Percentiles rank a stretch among this genome's conserved stretches.
Conservation (phyloP, 2,113 vertebrate species). For the Hylia prasina region DNA sequence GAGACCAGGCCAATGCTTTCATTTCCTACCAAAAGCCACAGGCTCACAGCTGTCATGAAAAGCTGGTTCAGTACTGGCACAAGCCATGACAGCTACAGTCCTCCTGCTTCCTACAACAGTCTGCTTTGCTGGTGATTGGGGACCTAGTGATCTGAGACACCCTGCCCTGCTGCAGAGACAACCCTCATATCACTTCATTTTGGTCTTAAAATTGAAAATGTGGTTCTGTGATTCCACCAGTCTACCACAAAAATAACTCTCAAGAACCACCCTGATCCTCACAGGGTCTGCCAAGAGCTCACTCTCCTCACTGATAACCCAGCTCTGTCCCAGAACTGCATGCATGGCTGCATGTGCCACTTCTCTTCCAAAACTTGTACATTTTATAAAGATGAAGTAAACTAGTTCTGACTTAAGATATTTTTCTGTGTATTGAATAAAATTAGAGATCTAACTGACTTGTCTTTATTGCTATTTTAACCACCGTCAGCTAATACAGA, state of each 20-base stretch:
- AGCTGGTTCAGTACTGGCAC: neutral
- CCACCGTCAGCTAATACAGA: neutral
- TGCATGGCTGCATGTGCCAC: accelerated
- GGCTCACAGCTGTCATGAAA: accelerated
- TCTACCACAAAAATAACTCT: neutral
- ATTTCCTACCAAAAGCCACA: neutral
- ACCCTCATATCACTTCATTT: neutral
- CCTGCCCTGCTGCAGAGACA: neutral
- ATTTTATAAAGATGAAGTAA: neutral
- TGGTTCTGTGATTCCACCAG: neutral
- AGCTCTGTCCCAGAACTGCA: accelerated
- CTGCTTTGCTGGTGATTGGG: neutral
- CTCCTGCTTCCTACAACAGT: neutral
- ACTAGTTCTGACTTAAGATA: neutral
- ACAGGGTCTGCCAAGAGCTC: neutral
- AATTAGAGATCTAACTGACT: neutral
- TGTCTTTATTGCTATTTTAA: neutral
- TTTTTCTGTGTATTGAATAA: neutral
- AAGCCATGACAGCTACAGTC: neutral
- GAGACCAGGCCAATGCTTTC: neutral
- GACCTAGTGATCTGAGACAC: neutral
- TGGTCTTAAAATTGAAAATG: neutral
- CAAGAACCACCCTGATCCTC: accelerated
- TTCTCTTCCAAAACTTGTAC: neutral
- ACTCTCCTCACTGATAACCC: neutral